Evolutionary conservation across 2,888 invertebrate genomes (phyloP).

Genomic region (Microplitis manilae): DNA sequence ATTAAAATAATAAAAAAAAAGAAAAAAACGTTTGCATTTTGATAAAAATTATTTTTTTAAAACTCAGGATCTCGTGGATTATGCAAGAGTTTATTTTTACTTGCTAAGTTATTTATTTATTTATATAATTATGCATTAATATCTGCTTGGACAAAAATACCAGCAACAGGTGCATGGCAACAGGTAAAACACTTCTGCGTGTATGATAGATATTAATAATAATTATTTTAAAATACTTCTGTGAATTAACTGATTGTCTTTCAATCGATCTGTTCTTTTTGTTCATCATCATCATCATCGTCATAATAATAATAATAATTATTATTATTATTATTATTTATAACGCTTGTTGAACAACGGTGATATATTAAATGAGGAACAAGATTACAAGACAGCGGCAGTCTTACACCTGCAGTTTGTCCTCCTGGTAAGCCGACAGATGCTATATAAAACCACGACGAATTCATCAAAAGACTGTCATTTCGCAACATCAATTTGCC

Average conservation of each 20-base stretch:
- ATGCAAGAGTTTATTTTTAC: not conserved
- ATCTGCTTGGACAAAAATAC: slow-evolving; percentile 4
- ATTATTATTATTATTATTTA: not conserved
- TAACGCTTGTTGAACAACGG: not conserved
- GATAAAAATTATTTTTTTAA: not conserved
- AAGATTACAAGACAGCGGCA: not conserved
- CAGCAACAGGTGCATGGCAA: slow-evolving; percentile 60
- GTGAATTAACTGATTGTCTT: not conserved
- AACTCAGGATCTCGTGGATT: not conserved
- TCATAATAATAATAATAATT: slow-evolving; percentile 6
- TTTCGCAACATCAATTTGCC: slow-evolving; percentile 1
- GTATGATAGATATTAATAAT: not conserved
- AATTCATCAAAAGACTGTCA: slow-evolving; percentile 1
- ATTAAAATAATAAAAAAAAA: not conserved
- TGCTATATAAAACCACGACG: not conserved
- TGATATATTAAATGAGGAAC: not conserved
- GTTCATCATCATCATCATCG: not conserved
- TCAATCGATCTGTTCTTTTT: not conserved
- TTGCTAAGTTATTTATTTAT: not conserved
- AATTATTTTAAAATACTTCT: not conserved
- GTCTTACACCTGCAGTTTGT: not conserved
- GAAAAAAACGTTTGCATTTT: not conserved
- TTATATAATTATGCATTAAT: slow-evolving; percentile 6
- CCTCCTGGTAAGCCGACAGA: not conserved
- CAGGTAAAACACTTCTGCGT: slow-evolving; percentile 52